Base-by-base conservation (phyloP, 2,888 invertebrate genomes). In the Yponomeuta evonymella region DNA sequence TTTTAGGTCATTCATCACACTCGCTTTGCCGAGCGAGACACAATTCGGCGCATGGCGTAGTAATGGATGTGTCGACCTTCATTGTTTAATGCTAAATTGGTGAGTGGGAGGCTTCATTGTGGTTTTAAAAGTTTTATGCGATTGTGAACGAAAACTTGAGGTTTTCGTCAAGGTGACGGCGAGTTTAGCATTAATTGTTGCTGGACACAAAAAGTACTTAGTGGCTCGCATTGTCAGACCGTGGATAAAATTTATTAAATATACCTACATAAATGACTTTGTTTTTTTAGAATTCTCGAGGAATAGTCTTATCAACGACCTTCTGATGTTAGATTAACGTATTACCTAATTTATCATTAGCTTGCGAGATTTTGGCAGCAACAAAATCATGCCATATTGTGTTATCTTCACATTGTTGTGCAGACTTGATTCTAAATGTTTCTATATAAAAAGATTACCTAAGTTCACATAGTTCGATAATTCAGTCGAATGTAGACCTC, bases 1-100 rank as follows among this genome's bases (percentile, higher is more conserved):
- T 81, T 80, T 82, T 81, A 81, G 78, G 81, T 82, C 80, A 67
- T 67, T 36, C 33, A 43, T 67, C 36, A 15, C 33, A 43, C 43
- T 33, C 33, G 23, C 23, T 23, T 43, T 43, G 67, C 43, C 43
- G 9, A 8, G 30, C 23, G 23, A 23, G 23, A 11, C 66, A 43
- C 33, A 29, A 23, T 15, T 62, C 9, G 30, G 43, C 43, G 43
- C 51, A 15, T 58, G 67, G 48, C 67, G 29, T 11, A 29, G 65
- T 43, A 67, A 83, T 83, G 81, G 80, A 84, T 83, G 79, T 80
- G 76, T 76, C 75, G 83, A 79, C 88, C 87, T 87, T 87, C 82
- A 74, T 72, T 74, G 73, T 72, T 77, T 79, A 80, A 79, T 83
- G 78, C 77, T 77, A 78, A 79, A 83, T 81, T 81, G 77, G 79